Evolutionary conservation across 1,140 invertebrate species (phyloP).

Genomic region (Rhizoglyphus robini): DNA sequence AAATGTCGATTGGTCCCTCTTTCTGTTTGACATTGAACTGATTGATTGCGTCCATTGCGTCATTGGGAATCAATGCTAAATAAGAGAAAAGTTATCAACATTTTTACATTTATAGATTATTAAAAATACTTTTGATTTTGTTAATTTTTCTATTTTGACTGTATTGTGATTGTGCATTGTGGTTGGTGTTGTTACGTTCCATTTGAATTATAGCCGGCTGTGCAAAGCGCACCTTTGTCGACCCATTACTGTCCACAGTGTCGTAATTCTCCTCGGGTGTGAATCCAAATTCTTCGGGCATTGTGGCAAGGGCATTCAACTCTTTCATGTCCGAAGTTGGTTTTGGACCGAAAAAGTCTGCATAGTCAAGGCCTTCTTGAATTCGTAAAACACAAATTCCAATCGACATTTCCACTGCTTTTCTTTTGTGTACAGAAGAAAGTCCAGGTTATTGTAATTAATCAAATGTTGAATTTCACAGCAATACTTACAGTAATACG

Average conservation of each 20-base stretch:
- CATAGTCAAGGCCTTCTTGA: slow-evolving; percentile 39
- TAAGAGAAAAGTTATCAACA: background rate
- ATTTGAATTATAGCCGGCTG: too few species aligned
- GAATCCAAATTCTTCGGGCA: too few species aligned
- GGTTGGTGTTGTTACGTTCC: background rate
- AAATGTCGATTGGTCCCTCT: slow-evolving; percentile 47
- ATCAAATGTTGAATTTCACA: slow-evolving; percentile 7
- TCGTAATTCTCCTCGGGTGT: too few species aligned
- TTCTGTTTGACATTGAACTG: slow-evolving; percentile 31
- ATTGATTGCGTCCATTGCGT: slow-evolving; percentile 18
- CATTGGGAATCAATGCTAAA: slow-evolving; percentile 13
- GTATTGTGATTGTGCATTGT: background rate
- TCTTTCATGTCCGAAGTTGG: too few species aligned
- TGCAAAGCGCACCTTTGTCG: too few species aligned
- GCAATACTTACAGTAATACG: slow-evolving; percentile 35
- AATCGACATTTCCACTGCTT: slow-evolving; percentile 42
- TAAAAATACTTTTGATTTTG: slow-evolving; percentile 4
- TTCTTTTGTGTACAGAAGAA: slow-evolving; percentile 34
- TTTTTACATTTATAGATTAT: background rate
- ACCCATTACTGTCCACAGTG: too few species aligned
- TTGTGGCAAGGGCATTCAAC: too few species aligned
- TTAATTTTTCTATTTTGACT: background rate
- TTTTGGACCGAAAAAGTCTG: slow-evolving; percentile 36
- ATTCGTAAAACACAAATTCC: slow-evolving; percentile 42
- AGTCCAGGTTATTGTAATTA: too few species aligned